phyloP scores from a whole-genome alignment of 2,797 vertebrate genomes.

The Psittacula derbiana region DNA sequence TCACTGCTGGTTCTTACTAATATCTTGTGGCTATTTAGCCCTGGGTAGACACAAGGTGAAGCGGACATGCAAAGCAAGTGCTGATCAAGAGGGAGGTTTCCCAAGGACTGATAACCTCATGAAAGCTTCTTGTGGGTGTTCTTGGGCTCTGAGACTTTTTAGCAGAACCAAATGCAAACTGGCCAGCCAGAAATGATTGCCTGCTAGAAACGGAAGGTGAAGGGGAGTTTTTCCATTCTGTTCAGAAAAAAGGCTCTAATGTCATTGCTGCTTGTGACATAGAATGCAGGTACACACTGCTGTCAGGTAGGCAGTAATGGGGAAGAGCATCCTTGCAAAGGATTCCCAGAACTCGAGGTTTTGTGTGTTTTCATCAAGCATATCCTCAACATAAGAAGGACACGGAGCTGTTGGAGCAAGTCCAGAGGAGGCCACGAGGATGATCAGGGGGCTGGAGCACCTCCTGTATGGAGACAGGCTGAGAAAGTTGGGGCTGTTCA shows the following conservation, averaged over 20 bases:
- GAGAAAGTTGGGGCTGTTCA: neutral
- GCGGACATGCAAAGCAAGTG: neutral
- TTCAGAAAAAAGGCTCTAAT: neutral
- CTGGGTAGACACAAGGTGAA: neutral
- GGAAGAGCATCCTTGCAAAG: neutral
- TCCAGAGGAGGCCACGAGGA: neutral
- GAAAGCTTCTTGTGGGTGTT: neutral
- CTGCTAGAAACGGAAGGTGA: neutral
- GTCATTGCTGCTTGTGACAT: rapidly evolving
- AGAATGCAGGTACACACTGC: neutral
- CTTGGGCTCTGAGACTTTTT: neutral
- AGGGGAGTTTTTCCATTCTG: neutral
- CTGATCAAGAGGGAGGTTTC: neutral
- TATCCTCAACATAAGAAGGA: neutral
- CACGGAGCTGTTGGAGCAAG: neutral
- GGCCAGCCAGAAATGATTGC: neutral
- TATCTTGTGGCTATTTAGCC: neutral
- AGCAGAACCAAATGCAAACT: neutral
- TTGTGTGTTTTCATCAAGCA: neutral
- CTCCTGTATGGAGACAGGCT: neutral
- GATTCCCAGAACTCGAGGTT: neutral
- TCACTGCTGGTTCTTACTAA: neutral
- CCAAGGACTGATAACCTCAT: neutral
- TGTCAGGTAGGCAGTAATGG: rapidly evolving
- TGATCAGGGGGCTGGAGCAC: neutral